phyloP scores from a whole-genome alignment of 1,140 invertebrate species.

The Lineus longissimus region DNA sequence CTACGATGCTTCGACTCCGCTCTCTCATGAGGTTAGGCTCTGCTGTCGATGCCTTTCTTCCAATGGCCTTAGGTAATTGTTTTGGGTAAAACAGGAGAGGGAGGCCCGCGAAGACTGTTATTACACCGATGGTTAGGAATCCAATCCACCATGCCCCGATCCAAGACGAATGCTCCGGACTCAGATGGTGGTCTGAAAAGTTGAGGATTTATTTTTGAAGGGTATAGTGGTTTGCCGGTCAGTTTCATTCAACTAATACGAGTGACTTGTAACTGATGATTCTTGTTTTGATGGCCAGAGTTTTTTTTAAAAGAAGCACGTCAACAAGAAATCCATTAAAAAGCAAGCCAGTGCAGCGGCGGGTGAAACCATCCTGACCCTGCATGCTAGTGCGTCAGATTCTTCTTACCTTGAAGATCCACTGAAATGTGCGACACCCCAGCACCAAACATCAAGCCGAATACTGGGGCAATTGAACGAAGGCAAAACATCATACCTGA shows the following conservation, averaged over 20 bases:
- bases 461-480: not conserved
- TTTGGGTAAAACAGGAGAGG: constrained; percentile 32
- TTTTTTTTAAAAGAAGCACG: no score
- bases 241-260: not conserved
- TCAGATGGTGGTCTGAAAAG: not conserved
- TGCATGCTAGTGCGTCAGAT: no score
- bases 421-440: not conserved
- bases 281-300: not conserved
- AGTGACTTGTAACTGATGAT: not conserved
- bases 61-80: not conserved
- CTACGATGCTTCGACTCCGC: no score
- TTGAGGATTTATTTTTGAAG: not conserved
- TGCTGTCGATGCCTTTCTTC: no score
- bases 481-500: not conserved
- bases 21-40: no score
- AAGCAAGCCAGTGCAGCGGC: no score
- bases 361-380: no score
- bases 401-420: constrained; percentile 2
- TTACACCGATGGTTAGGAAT: constrained; percentile 32
- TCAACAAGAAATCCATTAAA: not conserved
- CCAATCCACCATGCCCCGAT: constrained; percentile 48
- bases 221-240: not conserved
- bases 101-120: constrained; percentile 20
- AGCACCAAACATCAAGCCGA: not conserved
- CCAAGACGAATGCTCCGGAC: constrained; percentile 35